Conservation (phyloP, 2,113 vertebrate genomes). For the Ophthalmolycus amberensis region DNA sequence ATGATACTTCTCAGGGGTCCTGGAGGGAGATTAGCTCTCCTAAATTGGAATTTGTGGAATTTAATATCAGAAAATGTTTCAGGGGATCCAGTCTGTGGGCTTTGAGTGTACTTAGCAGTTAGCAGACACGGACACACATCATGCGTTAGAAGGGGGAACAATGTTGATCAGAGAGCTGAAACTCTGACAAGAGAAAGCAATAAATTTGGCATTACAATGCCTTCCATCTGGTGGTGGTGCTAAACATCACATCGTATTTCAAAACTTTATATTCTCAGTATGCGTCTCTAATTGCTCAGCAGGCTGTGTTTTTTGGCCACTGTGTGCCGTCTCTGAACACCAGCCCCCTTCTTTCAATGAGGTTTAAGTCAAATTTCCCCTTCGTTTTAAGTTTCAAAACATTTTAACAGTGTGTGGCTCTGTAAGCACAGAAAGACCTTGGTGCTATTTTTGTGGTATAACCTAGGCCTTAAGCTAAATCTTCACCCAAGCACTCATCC, state of each 20-base stretch:
- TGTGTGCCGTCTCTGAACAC: slow-evolving; percentile 32
- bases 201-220: slow-evolving; percentile 30
- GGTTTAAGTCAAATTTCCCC: slow-evolving; percentile 30
- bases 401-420: slow-evolving; percentile 39
- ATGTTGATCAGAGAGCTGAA: slow-evolving; percentile 44
- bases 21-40: slow-evolving; percentile 40
- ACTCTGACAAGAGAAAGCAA: slow-evolving; percentile 42
- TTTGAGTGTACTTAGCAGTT: slow-evolving; percentile 23
- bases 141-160: slow-evolving; percentile 29
- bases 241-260: slow-evolving; percentile 41
- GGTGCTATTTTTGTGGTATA: slow-evolving; percentile 58
- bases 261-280: slow-evolving; percentile 32
- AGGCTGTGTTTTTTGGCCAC: slow-evolving; percentile 43
- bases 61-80: slow-evolving; percentile 67
- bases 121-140: slow-evolving; percentile 35
- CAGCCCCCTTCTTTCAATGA: slow-evolving; percentile 25
- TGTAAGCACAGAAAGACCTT: slow-evolving; percentile 32
- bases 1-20: slow-evolving; percentile 44
- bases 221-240: slow-evolving; percentile 45
- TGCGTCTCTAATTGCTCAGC: slow-evolving; percentile 47
- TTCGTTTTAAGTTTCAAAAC: slow-evolving; percentile 53
- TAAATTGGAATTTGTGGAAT: slow-evolving; percentile 69
- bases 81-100: slow-evolving; percentile 26
- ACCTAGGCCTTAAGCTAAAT: slow-evolving; percentile 55
- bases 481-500: slow-evolving; percentile 39